A percentile compares a stretch with the other conserved stretches of the same genome.
Evolutionary conservation across 2,888 invertebrate genomes (phyloP).

Genomic region (Hypselothyrea guttata): DNA sequence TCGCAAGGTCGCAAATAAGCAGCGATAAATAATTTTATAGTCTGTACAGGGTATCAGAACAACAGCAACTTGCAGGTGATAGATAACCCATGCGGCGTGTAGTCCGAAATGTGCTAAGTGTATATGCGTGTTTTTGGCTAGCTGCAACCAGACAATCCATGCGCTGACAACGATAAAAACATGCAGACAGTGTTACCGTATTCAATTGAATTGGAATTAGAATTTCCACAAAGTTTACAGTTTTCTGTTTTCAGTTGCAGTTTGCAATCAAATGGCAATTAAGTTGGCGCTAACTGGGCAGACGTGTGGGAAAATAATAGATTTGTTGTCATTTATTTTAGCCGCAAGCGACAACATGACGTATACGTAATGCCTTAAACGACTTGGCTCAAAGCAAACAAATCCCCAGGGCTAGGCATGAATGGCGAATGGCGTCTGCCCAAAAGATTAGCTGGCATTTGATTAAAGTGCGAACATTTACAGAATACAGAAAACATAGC

Average conservation of each 20-base stretch:
- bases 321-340: slow-evolving; percentile 11
- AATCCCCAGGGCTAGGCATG: slow-evolving; percentile 46
- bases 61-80: slow-evolving; percentile 35
- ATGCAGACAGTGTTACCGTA: slow-evolving; percentile 53
- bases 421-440: slow-evolving; percentile 30
- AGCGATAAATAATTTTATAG: slow-evolving; percentile 21
- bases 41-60: slow-evolving; percentile 6
- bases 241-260: slow-evolving; percentile 39
- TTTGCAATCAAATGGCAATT: slow-evolving; percentile 47
- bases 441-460: slow-evolving; percentile 72
- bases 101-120: slow-evolving; percentile 3
- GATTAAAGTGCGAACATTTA: slow-evolving; percentile 74
- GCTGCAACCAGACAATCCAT: slow-evolving; percentile 24
- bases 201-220: slow-evolving; percentile 75
- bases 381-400: slow-evolving; percentile 49
- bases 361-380: slow-evolving; percentile 64
- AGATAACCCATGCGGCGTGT: slow-evolving; percentile 31
- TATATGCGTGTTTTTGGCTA: slow-evolving; percentile 6
- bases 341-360: slow-evolving; percentile 23
- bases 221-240: slow-evolving; percentile 37
- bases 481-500: slow-evolving; percentile 17
- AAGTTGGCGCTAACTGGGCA: slow-evolving; percentile 34
- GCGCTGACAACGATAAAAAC: slow-evolving; percentile 14
- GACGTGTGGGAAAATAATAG: slow-evolving; percentile 20
- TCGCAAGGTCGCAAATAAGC: too few relatives aligned